phyloP scores from a whole-genome alignment of 2,113 vertebrate genomes.

The Engraulis encrasicolus region DNA sequence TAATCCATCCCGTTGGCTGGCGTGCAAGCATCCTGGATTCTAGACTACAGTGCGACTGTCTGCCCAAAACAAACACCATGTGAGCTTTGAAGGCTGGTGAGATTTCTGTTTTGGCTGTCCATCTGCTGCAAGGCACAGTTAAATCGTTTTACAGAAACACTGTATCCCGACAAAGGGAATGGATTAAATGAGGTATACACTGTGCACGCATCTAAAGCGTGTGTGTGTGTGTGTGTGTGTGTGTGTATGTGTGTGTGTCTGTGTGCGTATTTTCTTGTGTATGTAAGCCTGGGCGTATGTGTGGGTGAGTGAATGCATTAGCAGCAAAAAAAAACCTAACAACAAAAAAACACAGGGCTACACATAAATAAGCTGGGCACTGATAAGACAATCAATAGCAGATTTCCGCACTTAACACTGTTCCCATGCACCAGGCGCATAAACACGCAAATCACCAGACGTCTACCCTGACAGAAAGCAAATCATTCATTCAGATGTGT shows the following conservation, averaged over 20 bases:
- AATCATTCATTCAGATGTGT: not conserved
- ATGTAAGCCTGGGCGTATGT: not conserved
- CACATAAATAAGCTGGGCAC: not conserved
- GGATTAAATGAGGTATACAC: not conserved
- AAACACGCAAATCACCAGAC: not conserved
- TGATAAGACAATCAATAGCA: constrained; percentile 12
- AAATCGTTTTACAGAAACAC: constrained; percentile 15
- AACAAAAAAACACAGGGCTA: too few relatives aligned
- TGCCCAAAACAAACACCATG: constrained; percentile 56
- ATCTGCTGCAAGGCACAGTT: constrained; percentile 54
- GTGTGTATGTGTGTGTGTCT: not conserved
- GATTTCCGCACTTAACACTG: constrained; percentile 1
- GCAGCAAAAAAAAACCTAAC: not conserved
- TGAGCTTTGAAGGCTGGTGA: constrained; percentile 54
- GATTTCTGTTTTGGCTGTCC: constrained; percentile 46
- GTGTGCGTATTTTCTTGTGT: not conserved
- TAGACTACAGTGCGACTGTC: constrained; percentile 18
- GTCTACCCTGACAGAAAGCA: not conserved
- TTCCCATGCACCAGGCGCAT: not conserved
- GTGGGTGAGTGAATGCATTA: not conserved
- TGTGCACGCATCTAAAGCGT: too few relatives aligned
- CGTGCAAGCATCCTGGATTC: constrained; percentile 21
- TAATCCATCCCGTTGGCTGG: constrained; percentile 58
- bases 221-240: not conserved
- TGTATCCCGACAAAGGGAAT: not conserved